Conservation (phyloP, 2,797 vertebrate species). For the Myripristis murdjan region DNA sequence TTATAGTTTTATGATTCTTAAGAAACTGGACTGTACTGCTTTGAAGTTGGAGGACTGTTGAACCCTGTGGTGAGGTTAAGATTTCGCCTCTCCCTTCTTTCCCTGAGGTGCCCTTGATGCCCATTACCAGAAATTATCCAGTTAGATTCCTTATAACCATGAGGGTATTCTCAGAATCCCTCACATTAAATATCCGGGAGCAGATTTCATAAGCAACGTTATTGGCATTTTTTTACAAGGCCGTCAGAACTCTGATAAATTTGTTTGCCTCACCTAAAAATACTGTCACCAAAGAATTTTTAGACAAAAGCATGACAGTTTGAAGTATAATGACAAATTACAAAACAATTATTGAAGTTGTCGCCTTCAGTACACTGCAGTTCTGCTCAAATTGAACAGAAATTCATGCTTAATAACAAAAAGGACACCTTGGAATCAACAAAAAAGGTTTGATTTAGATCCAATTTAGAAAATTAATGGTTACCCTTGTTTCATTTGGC, state of each 20-base stretch:
- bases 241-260: neutral
- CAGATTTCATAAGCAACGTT: conserved; percentile 10
- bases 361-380: too few relatives aligned
- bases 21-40: conserved; percentile 53
- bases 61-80: conserved; percentile 46
- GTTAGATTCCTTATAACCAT: conserved; percentile 44
- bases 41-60: conserved; percentile 60
- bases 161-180: conserved; percentile 48
- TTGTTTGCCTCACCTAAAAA: conserved; percentile 17
- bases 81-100: conserved; percentile 31
- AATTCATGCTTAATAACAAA: too few relatives aligned
- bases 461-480: too few relatives aligned
- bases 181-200: conserved; percentile 30
- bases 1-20: conserved; percentile 65
- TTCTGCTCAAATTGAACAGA: too few relatives aligned
- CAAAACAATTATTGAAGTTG: neutral
- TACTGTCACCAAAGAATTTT: conserved; percentile 4
- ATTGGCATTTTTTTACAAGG: neutral
- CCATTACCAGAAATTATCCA: conserved; percentile 66
- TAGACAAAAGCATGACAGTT: conserved; percentile 1
- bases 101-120: conserved; percentile 51
- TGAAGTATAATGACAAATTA: too few relatives aligned
- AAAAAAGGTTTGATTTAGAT: too few relatives aligned
- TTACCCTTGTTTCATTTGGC: too few relatives aligned
- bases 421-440: too few relatives aligned